Conservation (phyloP, 2,888 invertebrate genomes). For the Clepsis dumicolana region DNA sequence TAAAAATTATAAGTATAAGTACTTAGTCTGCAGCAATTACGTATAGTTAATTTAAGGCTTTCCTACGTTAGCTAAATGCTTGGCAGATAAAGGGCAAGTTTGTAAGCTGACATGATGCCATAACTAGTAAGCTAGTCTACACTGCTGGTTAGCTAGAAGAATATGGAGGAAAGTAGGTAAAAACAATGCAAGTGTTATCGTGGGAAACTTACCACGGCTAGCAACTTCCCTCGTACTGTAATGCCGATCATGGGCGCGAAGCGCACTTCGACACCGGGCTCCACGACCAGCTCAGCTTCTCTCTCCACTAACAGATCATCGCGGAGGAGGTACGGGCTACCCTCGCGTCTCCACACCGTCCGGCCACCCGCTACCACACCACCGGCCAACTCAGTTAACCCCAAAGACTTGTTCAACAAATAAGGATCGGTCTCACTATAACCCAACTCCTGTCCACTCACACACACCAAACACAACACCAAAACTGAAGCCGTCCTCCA, state of each 20-base stretch:
- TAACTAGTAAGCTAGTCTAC: background rate
- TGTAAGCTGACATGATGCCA: background rate
- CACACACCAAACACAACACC: conserved; percentile 61
- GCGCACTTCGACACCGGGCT: conserved; percentile 95
- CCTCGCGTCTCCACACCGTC: conserved; percentile 82
- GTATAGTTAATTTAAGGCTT: background rate
- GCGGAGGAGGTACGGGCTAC: conserved; percentile 91
- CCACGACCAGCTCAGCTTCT: conserved; percentile 93
- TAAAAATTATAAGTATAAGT: background rate
- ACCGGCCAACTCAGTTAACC: conserved; percentile 87
- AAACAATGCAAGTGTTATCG: conserved; percentile 14
- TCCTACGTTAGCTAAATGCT: background rate
- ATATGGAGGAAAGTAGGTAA: background rate
- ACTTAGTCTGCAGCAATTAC: too few relatives aligned
- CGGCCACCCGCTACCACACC: conserved; percentile 87
- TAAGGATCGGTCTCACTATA: conserved; percentile 71
- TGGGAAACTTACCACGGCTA: conserved; percentile 92
- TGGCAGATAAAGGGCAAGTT: background rate
- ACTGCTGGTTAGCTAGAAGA: background rate
- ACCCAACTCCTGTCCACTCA: conserved; percentile 69
- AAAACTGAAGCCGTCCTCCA: conserved; percentile 78
- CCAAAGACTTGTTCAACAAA: conserved; percentile 74
- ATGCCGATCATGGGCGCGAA: conserved; percentile 97
- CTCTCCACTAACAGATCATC: conserved; percentile 93
- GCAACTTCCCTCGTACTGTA: conserved; percentile 95